These are phyloP conservation scores for Allophyes oxyacanthae DNA, from an alignment of 2,888 invertebrate species.

Conservation along the genomic window DNA sequence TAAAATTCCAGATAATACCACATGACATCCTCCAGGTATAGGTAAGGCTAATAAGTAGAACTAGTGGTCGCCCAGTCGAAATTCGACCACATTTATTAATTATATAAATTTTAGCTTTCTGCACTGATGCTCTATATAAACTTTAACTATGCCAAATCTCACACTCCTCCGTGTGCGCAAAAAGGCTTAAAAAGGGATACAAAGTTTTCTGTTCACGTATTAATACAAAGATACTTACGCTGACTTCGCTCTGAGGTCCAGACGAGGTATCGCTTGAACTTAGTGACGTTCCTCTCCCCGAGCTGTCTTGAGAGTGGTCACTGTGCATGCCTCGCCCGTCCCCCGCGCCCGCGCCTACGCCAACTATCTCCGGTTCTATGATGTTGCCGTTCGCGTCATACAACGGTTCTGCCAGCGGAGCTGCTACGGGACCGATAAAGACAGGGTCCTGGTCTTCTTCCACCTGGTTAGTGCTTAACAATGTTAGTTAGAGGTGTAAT, in stretches of 20 bases:
- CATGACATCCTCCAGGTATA: no score
- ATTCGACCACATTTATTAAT: no score
- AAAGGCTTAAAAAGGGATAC: no score
- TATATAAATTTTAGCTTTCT: no score
- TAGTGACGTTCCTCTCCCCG: constrained; percentile 78
- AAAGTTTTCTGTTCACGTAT: no score
- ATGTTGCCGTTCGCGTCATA: constrained; percentile 75
- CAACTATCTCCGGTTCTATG: constrained; percentile 63
- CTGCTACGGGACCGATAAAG: constrained; percentile 39
- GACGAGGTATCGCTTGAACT: constrained; percentile 79
- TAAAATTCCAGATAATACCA: no score
- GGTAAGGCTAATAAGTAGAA: no score
- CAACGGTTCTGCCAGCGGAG: constrained; percentile 62
- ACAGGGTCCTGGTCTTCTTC: constrained; percentile 49
- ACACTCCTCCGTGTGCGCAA: no score
- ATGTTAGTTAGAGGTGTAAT: constrained; percentile 15
- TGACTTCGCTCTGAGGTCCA: constrained; percentile 75
- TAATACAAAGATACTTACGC: constrained; percentile 36
- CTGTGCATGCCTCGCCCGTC: constrained; percentile 85
- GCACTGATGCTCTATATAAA: no score
- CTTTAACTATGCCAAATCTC: no score
- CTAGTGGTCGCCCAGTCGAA: background rate
- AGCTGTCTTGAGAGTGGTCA: constrained; percentile 81
- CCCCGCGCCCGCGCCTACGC: constrained; percentile 78
- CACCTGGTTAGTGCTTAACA: constrained; percentile 35